These are phyloP conservation scores for Dinothrombium tinctorium DNA, from an alignment of 1,140 invertebrate genomes.

Conservation along the genomic window DNA sequence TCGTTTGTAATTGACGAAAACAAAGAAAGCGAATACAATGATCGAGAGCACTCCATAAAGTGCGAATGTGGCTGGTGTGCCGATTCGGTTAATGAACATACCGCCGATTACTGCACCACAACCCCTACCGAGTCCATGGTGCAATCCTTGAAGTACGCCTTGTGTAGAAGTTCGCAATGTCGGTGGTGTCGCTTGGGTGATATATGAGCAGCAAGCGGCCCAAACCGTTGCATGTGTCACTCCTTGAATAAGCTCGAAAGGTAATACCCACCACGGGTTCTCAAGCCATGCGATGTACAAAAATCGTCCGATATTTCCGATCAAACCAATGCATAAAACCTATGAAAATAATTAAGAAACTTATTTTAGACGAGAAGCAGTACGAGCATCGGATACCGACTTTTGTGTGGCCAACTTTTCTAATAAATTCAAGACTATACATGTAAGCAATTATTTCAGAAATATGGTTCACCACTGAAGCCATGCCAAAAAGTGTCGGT, in stretches of 20 bases:
- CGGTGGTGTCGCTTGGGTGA: constrained; percentile 74
- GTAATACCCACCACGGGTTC: constrained; percentile 91
- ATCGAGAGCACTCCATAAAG: constrained; percentile 68
- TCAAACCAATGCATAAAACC: constrained; percentile 72
- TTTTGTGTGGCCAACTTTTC: constrained; percentile 79
- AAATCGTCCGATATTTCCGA: constrained; percentile 81
- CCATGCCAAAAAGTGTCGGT: constrained; percentile 88
- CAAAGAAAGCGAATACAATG: constrained; percentile 51
- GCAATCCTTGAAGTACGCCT: constrained; percentile 77
- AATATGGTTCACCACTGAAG: constrained; percentile 94
- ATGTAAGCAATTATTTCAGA: constrained; percentile 97
- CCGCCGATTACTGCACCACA: constrained; percentile 80
- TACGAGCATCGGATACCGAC: too few species aligned
- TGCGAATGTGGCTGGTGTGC: constrained; percentile 64
- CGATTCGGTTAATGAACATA: constrained; percentile 30
- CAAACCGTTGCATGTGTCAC: constrained; percentile 93
- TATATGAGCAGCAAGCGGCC: constrained; percentile 92
- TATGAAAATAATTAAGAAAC: constrained; percentile 18
- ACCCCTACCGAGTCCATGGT: constrained; percentile 83
- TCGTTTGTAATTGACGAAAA: constrained; percentile 70
- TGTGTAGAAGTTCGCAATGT: constrained; percentile 70
- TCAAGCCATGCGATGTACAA: constrained; percentile 81
- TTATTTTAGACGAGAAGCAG: too few species aligned
- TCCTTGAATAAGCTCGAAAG: constrained; percentile 91
- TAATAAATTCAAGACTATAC: constrained; percentile 83